Percentiles rank a stretch among this genome's conserved stretches.
Conservation (phyloP, 2,113 vertebrate species). For the Anolis sagrei region DNA sequence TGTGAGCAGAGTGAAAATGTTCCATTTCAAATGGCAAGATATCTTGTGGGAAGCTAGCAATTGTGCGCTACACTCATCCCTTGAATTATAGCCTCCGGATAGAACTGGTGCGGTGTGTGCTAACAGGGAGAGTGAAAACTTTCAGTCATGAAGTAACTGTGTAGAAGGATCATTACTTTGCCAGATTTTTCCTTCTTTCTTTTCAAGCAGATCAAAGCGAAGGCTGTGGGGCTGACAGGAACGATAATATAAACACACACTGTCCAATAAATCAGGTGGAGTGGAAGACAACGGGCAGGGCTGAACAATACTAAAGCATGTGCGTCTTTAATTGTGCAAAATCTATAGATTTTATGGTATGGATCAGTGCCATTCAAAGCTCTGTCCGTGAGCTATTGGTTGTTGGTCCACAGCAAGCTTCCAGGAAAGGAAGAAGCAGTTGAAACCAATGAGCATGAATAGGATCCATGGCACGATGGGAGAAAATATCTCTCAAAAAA, state of each 20-base stretch:
- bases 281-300: background rate
- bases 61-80: constrained; percentile 17
- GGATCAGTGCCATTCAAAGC: too few species aligned
- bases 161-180: background rate
- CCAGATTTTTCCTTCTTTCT: background rate
- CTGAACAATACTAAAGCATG: too few species aligned
- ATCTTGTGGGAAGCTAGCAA: constrained; percentile 7
- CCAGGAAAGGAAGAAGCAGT: too few species aligned
- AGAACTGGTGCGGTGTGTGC: background rate
- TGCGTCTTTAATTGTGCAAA: too few species aligned
- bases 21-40: constrained; percentile 13
- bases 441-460: too few species aligned
- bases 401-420: too few species aligned
- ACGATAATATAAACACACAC: background rate
- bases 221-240: background rate
- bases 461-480: too few species aligned
- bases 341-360: too few species aligned
- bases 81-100: constrained; percentile 20
- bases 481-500: too few species aligned
- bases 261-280: background rate
- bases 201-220: background rate
- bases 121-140: background rate
- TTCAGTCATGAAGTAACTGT: background rate
- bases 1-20: constrained; percentile 28
- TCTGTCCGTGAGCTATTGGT: too few species aligned